A percentile compares a stretch with the other conserved stretches of the same genome.
Evolutionary conservation across 2,113 vertebrate genomes (phyloP).

Genomic region (Stegostoma tigrinum): DNA sequence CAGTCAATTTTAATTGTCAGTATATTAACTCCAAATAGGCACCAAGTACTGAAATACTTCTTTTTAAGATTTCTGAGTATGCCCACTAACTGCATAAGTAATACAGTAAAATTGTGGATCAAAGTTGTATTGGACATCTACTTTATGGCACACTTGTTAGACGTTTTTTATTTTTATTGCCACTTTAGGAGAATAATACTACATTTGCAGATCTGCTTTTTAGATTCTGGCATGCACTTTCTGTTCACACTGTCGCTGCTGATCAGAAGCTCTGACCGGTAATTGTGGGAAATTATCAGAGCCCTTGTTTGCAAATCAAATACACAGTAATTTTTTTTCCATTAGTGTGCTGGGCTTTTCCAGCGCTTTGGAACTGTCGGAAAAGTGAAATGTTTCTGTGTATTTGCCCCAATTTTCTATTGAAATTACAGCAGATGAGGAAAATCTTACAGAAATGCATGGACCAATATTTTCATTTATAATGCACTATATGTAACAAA

Average conservation of each 20-base stretch:
- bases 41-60: neutral
- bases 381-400: neutral
- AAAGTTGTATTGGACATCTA: neutral
- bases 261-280: neutral
- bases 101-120: neutral
- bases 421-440: neutral
- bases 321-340: neutral
- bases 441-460: neutral
- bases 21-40: neutral
- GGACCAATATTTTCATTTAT: too few species aligned
- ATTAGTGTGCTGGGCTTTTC: too few species aligned
- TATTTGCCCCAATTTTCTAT: too few species aligned
- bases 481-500: neutral
- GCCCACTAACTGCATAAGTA: neutral
- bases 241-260: neutral
- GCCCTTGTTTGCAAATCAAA: neutral
- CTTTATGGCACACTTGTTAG: neutral
- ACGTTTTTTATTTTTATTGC: neutral
- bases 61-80: neutral
- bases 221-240: neutral
- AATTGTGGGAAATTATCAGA: neutral
- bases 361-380: neutral
- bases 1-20: neutral
- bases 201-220: neutral
- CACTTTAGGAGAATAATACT: neutral